Evolutionary conservation across 2,113 vertebrate species (phyloP).

Genomic region (Neodontobutis hainanensis): DNA sequence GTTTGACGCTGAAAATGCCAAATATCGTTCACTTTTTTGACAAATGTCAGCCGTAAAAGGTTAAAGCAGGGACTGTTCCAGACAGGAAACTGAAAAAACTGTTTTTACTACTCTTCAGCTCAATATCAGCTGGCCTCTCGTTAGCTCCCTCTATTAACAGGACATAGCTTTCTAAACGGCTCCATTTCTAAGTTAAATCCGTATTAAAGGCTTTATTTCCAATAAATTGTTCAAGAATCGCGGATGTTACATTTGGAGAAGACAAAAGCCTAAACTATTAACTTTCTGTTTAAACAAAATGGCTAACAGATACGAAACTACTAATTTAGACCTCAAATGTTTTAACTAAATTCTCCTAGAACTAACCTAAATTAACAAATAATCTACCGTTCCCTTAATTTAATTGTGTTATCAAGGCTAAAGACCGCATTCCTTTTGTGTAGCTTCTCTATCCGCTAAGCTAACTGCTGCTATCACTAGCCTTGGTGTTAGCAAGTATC

Average conservation of each 20-base stretch:
- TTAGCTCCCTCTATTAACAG: slow-evolving; percentile 2
- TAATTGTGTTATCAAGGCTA: slow-evolving; percentile 12
- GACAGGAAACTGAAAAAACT: no score
- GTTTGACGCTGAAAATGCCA: neutral
- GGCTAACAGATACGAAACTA: no score
- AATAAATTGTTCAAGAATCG: neutral
- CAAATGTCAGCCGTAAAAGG: neutral
- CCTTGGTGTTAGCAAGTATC: neutral
- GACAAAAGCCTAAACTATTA: neutral
- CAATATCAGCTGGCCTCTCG: neutral
- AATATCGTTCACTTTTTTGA: neutral
- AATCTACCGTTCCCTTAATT: neutral
- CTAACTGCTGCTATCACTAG: neutral
- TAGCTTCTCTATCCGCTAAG: slow-evolving; percentile 16
- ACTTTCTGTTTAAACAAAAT: neutral
- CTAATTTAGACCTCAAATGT: neutral
- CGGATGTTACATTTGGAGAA: neutral
- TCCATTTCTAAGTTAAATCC: slow-evolving; percentile 1
- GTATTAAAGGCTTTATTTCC: neutral
- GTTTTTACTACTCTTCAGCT: neutral
- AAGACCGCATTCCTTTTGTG: slow-evolving; percentile 59
- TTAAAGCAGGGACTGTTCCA: neutral
- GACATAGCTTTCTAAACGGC: neutral
- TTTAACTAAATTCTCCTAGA: neutral
- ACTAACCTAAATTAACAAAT: neutral